Evolutionary conservation across 2,797 vertebrate genomes (phyloP).

Genomic region (Garrulus glandarius): DNA sequence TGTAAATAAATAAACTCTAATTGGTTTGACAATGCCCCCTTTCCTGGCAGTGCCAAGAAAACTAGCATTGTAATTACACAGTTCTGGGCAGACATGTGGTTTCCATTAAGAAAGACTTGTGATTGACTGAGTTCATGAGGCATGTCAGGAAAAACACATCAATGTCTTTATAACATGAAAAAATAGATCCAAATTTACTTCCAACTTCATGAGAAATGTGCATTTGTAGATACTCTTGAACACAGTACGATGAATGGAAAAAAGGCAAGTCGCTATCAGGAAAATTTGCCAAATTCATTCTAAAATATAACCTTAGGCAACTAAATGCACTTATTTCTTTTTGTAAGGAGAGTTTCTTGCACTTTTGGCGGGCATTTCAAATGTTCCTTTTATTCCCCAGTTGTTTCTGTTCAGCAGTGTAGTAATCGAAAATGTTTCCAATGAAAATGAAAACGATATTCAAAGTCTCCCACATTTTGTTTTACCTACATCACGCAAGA

Average conservation of each 20-base stretch:
- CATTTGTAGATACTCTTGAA: slow-evolving; percentile 61
- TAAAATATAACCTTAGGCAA: slow-evolving; percentile 3
- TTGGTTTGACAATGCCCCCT: slow-evolving; percentile 83
- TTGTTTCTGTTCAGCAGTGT: slow-evolving; percentile 31
- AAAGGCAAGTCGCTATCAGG: not conserved
- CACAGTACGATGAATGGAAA: slow-evolving; percentile 24
- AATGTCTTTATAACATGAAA: slow-evolving; percentile 75
- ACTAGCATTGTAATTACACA: slow-evolving; percentile 82
- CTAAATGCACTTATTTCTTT: slow-evolving; percentile 20
- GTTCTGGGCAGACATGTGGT: slow-evolving; percentile 85
- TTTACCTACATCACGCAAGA: slow-evolving; percentile 11
- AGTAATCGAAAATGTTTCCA: slow-evolving; percentile 67
- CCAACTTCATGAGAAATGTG: slow-evolving; percentile 70
- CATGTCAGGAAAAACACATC: slow-evolving; percentile 84
- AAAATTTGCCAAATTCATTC: not conserved
- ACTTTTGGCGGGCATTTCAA: slow-evolving; percentile 43
- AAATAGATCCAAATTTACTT: slow-evolving; percentile 75
- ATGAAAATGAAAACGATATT: slow-evolving; percentile 67
- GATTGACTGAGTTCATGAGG: slow-evolving; percentile 84
- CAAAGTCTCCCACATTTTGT: slow-evolving; percentile 45
- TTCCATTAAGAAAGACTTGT: slow-evolving; percentile 82
- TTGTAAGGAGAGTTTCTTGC: slow-evolving; percentile 22
- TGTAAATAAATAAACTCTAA: slow-evolving; percentile 86
- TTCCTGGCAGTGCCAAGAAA: slow-evolving; percentile 85
- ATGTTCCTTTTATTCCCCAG: not conserved